These are phyloP conservation scores for Ennomos erosarius DNA, from an alignment of 2,888 invertebrate genomes.

Conservation along the genomic window DNA sequence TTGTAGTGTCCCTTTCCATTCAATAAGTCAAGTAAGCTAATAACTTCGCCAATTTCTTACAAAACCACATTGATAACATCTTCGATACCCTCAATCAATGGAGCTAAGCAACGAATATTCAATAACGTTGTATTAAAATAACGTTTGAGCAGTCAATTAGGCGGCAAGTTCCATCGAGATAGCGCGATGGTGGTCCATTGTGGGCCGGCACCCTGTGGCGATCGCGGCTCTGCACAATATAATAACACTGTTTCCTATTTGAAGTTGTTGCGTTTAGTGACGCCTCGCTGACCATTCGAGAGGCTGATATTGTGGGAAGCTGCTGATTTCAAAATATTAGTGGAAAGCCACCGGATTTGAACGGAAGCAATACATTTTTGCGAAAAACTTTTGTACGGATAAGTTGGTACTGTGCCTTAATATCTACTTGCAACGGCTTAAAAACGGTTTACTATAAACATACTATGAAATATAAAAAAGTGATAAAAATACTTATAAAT, in stretches of 20 bases:
- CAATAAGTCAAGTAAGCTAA: neutral
- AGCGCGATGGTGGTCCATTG: slow-evolving; percentile 83
- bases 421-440: too few relatives aligned
- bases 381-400: too few relatives aligned
- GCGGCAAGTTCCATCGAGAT: slow-evolving; percentile 82
- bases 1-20: neutral
- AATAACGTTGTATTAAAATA: slow-evolving; percentile 80
- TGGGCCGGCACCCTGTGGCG: slow-evolving; percentile 69
- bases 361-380: neutral
- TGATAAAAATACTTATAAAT: neutral
- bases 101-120: slow-evolving; percentile 53
- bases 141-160: slow-evolving; percentile 83
- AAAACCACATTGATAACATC: slow-evolving; percentile 47
- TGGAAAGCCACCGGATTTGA: slow-evolving; percentile 17
- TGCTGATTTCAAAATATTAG: slow-evolving; percentile 47
- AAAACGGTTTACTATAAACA: too few relatives aligned
- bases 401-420: too few relatives aligned
- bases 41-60: neutral
- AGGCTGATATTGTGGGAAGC: slow-evolving; percentile 76
- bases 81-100: slow-evolving; percentile 41
- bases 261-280: slow-evolving; percentile 75
- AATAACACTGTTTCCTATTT: slow-evolving; percentile 75
- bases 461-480: neutral
- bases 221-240: slow-evolving; percentile 65
- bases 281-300: slow-evolving; percentile 74